These are phyloP conservation scores for Acrocephalus kingi DNA, from an alignment of 2,113 vertebrate genomes.

Conservation along the genomic window DNA sequence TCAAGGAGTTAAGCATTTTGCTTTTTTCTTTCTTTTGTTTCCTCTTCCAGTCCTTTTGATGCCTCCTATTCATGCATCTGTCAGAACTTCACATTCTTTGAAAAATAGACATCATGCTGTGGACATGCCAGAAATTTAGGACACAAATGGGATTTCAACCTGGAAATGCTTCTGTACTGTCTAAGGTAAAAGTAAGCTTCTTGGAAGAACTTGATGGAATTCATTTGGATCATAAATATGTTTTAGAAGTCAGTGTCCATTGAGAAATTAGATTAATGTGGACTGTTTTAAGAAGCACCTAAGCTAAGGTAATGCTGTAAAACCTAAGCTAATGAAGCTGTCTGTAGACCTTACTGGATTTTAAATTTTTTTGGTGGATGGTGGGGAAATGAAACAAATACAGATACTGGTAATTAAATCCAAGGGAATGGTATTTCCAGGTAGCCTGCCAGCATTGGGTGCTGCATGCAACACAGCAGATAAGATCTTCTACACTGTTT, in stretches of 20 bases:
- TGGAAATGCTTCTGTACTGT: neutral
- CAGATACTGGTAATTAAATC: neutral
- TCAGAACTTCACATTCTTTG: neutral
- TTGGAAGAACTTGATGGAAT: neutral
- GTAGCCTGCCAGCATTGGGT: constrained; percentile 22
- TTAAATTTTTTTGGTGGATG: neutral
- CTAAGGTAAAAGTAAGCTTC: neutral
- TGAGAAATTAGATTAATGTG: neutral
- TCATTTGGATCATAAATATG: neutral
- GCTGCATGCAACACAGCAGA: constrained; percentile 13
- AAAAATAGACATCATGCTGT: neutral
- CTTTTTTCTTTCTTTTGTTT: rapidly evolving
- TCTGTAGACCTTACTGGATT: neutral
- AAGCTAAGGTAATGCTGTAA: neutral
- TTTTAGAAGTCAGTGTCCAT: neutral
- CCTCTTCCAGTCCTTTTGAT: neutral
- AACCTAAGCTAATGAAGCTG: neutral
- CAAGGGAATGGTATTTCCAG: constrained; percentile 16
- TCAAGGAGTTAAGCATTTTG: neutral
- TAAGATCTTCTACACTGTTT: constrained; percentile 48
- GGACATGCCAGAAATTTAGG: neutral
- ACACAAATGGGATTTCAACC: neutral
- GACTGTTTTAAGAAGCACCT: neutral
- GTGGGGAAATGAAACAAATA: neutral
- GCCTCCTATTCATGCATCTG: neutral